Evolutionary conservation across 2,113 vertebrate genomes (phyloP), one percentile per base, ranked within the genome.

Genomic region (Narcine bancroftii): DNA sequence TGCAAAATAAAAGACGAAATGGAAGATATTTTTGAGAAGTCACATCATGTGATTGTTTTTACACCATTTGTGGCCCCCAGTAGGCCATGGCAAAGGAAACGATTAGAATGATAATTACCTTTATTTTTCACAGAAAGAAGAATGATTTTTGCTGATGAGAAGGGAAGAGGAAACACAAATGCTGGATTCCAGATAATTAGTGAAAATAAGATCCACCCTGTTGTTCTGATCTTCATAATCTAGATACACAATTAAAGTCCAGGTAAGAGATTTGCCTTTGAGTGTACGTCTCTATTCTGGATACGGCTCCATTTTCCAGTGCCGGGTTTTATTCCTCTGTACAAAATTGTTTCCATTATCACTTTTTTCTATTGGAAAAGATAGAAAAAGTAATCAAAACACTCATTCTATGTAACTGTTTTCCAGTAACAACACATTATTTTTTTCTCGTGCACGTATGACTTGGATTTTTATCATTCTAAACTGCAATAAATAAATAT

Each of bases 271-370:
- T 69, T 66, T 93, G 47, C 2, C 60, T 24, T 92, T 92, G 66
- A 42, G 39, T 47, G 39, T 29, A 93, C 92, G 92, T 36, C 50
- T 83, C 42, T 75, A 92, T 39, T 93, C 53, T 66, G 26, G 39
- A 81, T 76, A 0, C 92, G 92, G 29, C 29, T 92, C 94, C 81
- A 71, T 92, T 94, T 94, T 92, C 94, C 93, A 50, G 89, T 87
- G 45, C 56, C 53, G 47, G 73, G 79, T 0, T 0, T 39, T 92
- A 94, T 93, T 92, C 94, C 72, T 89, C 92, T 92, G 21, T 93
- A 94, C 93, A 94, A 92, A 4, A 93, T 17, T 36, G 92, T 1
- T 13, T 94, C 91, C 11, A 93, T 85, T 47, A 94, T 17, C 21
- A 93, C 93, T 50, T 56, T 94, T 2, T 92, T 89, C 93, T 94